Percentiles rank a stretch among this genome's conserved stretches.
Evolutionary conservation across 2,797 vertebrate genomes (phyloP).

Genomic region (Neoniphon sammara): DNA sequence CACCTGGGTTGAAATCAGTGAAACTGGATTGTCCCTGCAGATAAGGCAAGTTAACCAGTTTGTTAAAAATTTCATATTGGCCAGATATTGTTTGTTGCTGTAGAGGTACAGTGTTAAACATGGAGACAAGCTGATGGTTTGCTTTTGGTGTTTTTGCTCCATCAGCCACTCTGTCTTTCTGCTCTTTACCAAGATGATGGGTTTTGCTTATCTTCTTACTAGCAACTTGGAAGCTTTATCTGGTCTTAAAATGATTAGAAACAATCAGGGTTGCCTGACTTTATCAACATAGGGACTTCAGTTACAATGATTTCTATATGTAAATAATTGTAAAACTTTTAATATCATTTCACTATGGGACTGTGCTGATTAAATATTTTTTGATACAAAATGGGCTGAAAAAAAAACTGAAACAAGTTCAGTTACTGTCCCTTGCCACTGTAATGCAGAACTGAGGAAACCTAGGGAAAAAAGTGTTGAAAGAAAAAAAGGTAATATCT

Average conservation of each 20-base stretch:
- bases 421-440: conserved; percentile 32
- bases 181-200: background rate
- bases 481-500: conserved; percentile 22
- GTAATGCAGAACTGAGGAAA: conserved; percentile 23
- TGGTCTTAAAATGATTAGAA: conserved; percentile 8
- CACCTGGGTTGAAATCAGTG: conserved; percentile 44
- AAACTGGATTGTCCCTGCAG: conserved; percentile 47
- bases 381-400: conserved; percentile 53
- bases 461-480: conserved; percentile 31
- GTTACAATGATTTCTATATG: conserved; percentile 62
- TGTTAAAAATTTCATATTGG: conserved; percentile 15
- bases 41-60: conserved; percentile 18
- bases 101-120: background rate
- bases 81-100: conserved; percentile 25
- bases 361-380: conserved; percentile 34
- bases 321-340: conserved; percentile 65
- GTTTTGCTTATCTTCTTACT: no score
- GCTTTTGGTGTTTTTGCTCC: background rate
- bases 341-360: conserved; percentile 45
- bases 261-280: conserved; percentile 33
- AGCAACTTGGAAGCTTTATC: conserved; percentile 3
- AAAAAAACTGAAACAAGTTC: conserved; percentile 42
- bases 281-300: conserved; percentile 17
- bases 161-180: background rate
- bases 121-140: background rate